Evolutionary conservation across 1,140 invertebrate genomes (phyloP).

Genomic region (Lerema accius): DNA sequence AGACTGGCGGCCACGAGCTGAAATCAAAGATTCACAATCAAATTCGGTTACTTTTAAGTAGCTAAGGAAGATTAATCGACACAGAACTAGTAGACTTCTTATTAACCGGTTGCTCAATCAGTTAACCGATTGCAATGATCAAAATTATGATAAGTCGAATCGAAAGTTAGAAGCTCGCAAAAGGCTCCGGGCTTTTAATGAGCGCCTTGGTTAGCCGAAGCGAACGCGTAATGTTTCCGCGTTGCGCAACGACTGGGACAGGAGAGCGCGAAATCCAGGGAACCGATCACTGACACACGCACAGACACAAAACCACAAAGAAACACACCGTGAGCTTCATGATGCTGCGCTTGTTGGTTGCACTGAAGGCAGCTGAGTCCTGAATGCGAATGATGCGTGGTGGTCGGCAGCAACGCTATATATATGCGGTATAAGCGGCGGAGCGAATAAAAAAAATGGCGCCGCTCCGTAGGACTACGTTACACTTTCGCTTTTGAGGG

Average conservation of each 20-base stretch:
- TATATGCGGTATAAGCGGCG: slow-evolving; percentile 75
- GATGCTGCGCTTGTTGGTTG: slow-evolving; percentile 79
- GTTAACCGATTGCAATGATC: slow-evolving; percentile 11
- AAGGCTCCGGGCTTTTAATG: slow-evolving; percentile 43
- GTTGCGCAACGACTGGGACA: slow-evolving; percentile 56
- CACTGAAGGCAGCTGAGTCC: slow-evolving; percentile 82
- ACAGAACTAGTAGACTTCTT: slow-evolving; percentile 3
- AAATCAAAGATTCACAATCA: slow-evolving; percentile 40
- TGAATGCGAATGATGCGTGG: slow-evolving; percentile 82
- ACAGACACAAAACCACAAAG: slow-evolving; percentile 47
- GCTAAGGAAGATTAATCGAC: slow-evolving; percentile 7
- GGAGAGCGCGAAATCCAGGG: slow-evolving; percentile 49
- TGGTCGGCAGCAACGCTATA: slow-evolving; percentile 72
- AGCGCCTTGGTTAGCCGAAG: slow-evolving; percentile 35
- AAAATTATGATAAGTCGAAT: slow-evolving; percentile 26
- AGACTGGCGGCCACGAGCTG: slow-evolving; percentile 82
- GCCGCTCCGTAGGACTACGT: slow-evolving; percentile 69
- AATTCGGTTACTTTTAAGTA: background rate
- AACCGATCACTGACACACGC: slow-evolving; percentile 52
- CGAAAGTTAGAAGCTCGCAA: slow-evolving; percentile 40
- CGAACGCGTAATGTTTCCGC: slow-evolving; percentile 53
- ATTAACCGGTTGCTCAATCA: slow-evolving; percentile 31
- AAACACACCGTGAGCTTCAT: slow-evolving; percentile 82
- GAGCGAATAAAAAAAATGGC: slow-evolving; percentile 76
- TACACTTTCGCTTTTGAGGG: slow-evolving; percentile 82